Evolutionary conservation across 2,113 vertebrate species (phyloP).

Genomic region (Oreocharis arfaki): DNA sequence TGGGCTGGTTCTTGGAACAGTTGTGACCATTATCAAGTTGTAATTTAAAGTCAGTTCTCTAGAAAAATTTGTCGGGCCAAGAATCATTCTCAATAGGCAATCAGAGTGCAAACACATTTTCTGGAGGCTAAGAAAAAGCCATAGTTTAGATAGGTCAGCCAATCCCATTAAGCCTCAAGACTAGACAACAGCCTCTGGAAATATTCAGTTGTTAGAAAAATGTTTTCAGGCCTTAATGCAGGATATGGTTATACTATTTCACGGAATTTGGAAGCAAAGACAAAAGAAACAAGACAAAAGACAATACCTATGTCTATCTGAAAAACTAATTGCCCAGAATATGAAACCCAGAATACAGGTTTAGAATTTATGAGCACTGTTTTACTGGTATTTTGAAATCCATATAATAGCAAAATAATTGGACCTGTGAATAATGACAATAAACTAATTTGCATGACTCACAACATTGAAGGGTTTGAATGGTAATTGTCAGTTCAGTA

Average conservation of each 20-base stretch:
- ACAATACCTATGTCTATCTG: neutral
- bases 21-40: neutral
- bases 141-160: neutral
- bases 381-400: neutral
- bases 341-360: neutral
- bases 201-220: neutral
- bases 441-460: neutral
- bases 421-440: neutral
- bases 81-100: neutral
- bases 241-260: neutral
- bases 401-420: neutral
- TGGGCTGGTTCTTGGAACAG: neutral
- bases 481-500: neutral
- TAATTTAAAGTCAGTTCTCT: neutral
- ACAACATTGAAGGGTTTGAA: neutral
- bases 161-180: neutral
- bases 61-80: neutral
- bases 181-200: neutral
- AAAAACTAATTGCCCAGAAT: neutral
- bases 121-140: neutral
- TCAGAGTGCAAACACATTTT: neutral
- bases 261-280: neutral
- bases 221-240: neutral
- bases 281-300: neutral
- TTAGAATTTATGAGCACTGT: neutral